These are phyloP conservation scores for Lepidotrigona ventralis DNA, from an alignment of 1,140 invertebrate species.

Conservation along the genomic window DNA sequence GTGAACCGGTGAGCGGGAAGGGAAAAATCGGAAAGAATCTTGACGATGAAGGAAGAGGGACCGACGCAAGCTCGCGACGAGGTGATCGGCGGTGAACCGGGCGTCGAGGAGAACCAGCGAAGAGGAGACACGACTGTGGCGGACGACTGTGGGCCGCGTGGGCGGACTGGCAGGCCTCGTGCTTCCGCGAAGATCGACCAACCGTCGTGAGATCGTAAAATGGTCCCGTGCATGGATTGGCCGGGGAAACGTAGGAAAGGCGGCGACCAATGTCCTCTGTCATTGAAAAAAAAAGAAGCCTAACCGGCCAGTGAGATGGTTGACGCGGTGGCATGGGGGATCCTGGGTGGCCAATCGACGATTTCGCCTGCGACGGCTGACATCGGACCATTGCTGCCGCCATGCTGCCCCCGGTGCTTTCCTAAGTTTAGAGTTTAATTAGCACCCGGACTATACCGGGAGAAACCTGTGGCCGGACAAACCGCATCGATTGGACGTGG, in stretches of 20 bases:
- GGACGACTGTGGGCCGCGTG: constrained; percentile 37
- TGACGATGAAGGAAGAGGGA: constrained; percentile 24
- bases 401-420: constrained; percentile 57
- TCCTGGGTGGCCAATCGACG: constrained; percentile 48
- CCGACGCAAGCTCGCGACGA: constrained; percentile 17
- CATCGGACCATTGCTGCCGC: constrained; percentile 37
- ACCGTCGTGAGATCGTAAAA: constrained; percentile 46
- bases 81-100: constrained; percentile 24
- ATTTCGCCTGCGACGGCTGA: not conserved
- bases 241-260: constrained; percentile 40
- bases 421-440: constrained; percentile 71
- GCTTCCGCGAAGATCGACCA: constrained; percentile 49
- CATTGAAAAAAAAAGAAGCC: constrained; percentile 10
- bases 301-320: constrained; percentile 24
- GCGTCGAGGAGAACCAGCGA: constrained; percentile 49
- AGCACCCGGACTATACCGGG: constrained; percentile 55
- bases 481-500: constrained; percentile 42
- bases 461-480: constrained; percentile 25
- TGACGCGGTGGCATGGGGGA: not conserved
- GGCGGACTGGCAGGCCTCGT: constrained; percentile 50
- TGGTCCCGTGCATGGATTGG: constrained; percentile 48
- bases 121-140: constrained; percentile 23
- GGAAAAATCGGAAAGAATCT: constrained; percentile 16
- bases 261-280: constrained; percentile 45
- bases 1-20: not conserved